A percentile compares a stretch with the other conserved stretches of the same genome.
These are phyloP conservation scores for Linepithema humile DNA, from an alignment of 1,140 invertebrate species.

Conservation along the genomic window DNA sequence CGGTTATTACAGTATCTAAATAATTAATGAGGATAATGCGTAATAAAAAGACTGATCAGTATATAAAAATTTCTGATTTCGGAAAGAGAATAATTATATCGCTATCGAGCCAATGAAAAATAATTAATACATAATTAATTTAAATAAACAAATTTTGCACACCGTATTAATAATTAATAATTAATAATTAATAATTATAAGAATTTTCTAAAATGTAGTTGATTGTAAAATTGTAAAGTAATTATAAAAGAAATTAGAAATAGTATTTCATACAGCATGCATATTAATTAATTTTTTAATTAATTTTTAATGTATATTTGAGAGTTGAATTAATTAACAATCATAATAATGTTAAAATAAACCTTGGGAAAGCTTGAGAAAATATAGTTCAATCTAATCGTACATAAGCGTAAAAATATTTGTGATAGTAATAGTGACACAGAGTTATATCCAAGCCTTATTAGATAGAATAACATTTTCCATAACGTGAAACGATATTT, in stretches of 20 bases:
- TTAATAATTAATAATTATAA: too few species aligned
- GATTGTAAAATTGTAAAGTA: background rate
- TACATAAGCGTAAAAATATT: background rate
- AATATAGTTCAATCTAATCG: background rate
- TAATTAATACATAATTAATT: background rate
- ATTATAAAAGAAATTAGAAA: background rate
- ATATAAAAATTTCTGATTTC: background rate
- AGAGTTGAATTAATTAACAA: conserved; percentile 5
- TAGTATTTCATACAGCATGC: background rate
- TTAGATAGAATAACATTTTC: conserved; percentile 38
- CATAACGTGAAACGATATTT: conserved; percentile 30
- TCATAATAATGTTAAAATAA: background rate
- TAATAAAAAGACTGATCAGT: background rate
- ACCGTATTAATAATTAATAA: background rate
- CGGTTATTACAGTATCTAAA: conserved; percentile 43
- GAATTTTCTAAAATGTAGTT: background rate
- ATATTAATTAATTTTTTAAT: background rate
- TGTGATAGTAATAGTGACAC: background rate
- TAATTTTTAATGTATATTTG: background rate
- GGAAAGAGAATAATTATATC: background rate
- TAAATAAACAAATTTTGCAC: background rate
- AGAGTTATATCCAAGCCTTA: background rate
- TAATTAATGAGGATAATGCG: conserved; percentile 49
- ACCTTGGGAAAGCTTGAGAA: background rate
- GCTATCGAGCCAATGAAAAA: background rate